Evolutionary conservation across 2,888 invertebrate species (phyloP), one percentile per base, ranked within the genome.

Genomic region (Seira ritae): DNA sequence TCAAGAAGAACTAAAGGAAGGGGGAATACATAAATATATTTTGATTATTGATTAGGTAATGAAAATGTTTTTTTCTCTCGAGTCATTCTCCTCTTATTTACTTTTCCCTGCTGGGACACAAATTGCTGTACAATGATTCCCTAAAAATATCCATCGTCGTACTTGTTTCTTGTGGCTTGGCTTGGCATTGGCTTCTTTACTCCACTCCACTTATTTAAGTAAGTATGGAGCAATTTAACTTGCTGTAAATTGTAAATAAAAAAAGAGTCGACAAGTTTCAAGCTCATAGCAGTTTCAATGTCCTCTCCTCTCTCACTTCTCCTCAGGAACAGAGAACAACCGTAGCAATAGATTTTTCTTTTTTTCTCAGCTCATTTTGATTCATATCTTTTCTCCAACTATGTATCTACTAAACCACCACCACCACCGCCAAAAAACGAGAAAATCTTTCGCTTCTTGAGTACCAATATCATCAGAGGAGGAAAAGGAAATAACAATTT

Each of bases 51-150:
- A 88, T 88, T 88, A 88, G 87, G 87, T 87, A 88, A 87, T 87
- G 88, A 86, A 88, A 88, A 86, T 86, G 86, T 86, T 88, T n/a
- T n/a, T n/a, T 88, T 88, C 84, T 74, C 69, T 83, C 86, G 76
- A 87, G 87, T 87, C 87, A 87, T 87, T 88, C 86, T 85, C 85
- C 81, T 87, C 87, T 87, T 88, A 88, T 88, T 88, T 88, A 87
- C 88, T 88, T 88, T 88, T 87, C 85, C 88, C 88, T 86, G 87
- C 88, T 88, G 88, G 84, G 88, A 87, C 88, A 89, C 88, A 89
- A 89, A 89, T 89, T 89, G 87, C 88, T 89, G 84, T 86, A 88
- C 88, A 88, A 88, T 88, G 88, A 88, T 87, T 88, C 87, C 80
- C 86, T 82, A 86, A 87, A n/a, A n/a, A 87, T 87, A 86, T 87